These are phyloP conservation scores for Apis cerana DNA, from an alignment of 1,140 invertebrate genomes.

Conservation along the genomic window DNA sequence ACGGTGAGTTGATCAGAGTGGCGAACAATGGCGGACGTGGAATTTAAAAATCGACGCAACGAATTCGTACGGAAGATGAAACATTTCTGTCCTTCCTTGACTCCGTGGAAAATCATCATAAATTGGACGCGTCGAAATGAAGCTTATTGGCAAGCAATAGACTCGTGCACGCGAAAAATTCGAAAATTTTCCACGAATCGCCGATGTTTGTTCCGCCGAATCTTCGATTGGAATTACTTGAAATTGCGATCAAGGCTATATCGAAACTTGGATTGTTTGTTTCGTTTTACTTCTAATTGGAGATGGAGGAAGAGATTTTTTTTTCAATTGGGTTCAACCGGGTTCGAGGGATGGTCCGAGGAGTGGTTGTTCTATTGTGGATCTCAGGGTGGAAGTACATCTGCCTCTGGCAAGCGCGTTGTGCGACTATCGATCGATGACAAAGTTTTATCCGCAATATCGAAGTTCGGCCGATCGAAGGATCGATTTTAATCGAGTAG, in stretches of 20 bases:
- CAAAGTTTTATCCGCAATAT: neutral
- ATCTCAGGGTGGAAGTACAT: neutral
- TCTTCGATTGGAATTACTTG: too few relatives aligned
- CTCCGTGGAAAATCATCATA: neutral
- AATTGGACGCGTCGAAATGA: neutral
- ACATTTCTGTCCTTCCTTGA: too few relatives aligned
- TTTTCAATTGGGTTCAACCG: too few relatives aligned
- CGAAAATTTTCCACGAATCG: too few relatives aligned
- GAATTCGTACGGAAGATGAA: conserved; percentile 3
- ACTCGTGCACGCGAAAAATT: too few relatives aligned
- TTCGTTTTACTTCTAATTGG: too few relatives aligned
- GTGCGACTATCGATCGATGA: neutral
- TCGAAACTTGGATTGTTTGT: too few relatives aligned
- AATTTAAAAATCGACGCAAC: conserved; percentile 7
- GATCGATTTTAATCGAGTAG: neutral
- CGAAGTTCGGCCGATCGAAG: neutral
- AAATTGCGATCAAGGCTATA: too few relatives aligned
- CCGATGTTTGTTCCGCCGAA: neutral
- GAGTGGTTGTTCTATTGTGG: too few relatives aligned
- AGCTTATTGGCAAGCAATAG: neutral
- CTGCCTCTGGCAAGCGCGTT: too few relatives aligned
- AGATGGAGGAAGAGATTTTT: too few relatives aligned
- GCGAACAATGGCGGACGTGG: neutral
- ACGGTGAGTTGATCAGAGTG: neutral
- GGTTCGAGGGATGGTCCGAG: too few relatives aligned